phyloP scores from a whole-genome alignment of 2,797 vertebrate species.

The Psittacula echo region DNA sequence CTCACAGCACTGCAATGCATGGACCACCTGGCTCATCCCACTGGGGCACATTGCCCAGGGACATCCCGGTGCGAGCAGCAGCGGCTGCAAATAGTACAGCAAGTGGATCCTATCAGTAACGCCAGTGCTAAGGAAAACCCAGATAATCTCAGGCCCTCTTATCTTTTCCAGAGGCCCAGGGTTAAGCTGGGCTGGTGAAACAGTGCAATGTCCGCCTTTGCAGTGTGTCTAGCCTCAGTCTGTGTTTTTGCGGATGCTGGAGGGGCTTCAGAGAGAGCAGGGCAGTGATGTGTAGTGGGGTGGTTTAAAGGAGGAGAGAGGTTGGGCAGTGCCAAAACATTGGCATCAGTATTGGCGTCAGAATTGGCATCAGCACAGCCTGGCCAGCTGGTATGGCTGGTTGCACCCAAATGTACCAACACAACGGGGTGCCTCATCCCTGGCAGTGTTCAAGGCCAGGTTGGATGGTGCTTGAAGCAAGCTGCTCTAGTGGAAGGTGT shows the following conservation, averaged over 20 bases:
- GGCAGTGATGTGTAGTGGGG: background rate
- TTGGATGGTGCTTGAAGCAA: background rate
- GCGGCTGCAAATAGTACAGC: background rate
- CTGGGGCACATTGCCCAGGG: rapidly evolving
- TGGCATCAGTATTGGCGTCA: too few relatives aligned
- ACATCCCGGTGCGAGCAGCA: rapidly evolving
- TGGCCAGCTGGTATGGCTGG: rapidly evolving
- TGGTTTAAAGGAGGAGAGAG: background rate
- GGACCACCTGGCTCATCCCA: background rate
- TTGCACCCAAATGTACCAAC: background rate
- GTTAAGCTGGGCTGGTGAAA: background rate
- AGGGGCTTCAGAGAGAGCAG: background rate
- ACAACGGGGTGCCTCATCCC: background rate
- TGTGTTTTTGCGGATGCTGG: rapidly evolving
- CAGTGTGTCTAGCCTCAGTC: rapidly evolving
- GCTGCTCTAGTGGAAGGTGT: background rate
- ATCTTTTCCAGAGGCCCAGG: background rate
- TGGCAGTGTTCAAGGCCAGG: background rate
- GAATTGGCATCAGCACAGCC: background rate
- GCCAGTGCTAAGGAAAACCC: background rate
- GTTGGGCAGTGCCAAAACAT: background rate
- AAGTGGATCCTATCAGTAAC: rapidly evolving
- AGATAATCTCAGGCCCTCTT: background rate
- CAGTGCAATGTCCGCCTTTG: background rate
- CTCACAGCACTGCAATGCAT: rapidly evolving